Evolutionary conservation across 2,888 invertebrate species (phyloP).

Genomic region (Pseudolycoriella hygida): DNA sequence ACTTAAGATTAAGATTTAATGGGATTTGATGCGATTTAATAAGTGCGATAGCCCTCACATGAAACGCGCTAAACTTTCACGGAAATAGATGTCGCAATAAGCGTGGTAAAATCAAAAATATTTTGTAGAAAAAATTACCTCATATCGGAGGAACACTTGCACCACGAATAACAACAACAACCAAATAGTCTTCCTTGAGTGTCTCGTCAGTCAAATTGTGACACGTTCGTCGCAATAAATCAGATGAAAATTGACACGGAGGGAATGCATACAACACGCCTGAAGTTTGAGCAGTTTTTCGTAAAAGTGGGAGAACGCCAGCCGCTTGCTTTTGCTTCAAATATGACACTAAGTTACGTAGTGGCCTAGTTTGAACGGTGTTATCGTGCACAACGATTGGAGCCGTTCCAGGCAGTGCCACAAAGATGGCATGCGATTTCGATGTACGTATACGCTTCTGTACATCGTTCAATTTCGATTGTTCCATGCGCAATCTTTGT

Average conservation of each 20-base stretch:
- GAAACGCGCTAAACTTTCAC: too few species aligned
- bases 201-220: constrained; percentile 80
- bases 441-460: constrained; percentile 81
- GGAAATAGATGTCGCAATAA: too few species aligned
- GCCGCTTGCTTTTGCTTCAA: constrained; percentile 97
- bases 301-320: constrained; percentile 83
- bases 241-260: constrained; percentile 89
- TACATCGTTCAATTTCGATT: constrained; percentile 90
- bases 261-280: constrained; percentile 95
- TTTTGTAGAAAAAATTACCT: too few species aligned
- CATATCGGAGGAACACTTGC: too few species aligned
- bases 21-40: too few species aligned
- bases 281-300: constrained; percentile 82
- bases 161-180: constrained; percentile 86
- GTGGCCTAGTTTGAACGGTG: constrained; percentile 73
- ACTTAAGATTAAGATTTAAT: too few species aligned
- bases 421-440: constrained; percentile 81
- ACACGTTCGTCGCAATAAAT: constrained; percentile 74
- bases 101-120: too few species aligned
- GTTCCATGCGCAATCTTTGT: constrained; percentile 81
- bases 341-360: constrained; percentile 89
- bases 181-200: constrained; percentile 84
- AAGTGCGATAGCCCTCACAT: too few species aligned
- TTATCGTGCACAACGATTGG: constrained; percentile 62
- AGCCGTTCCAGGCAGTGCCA: constrained; percentile 72